Base-by-base conservation (phyloP, 2,888 invertebrate species). In the Trichacis sp. region DNA sequence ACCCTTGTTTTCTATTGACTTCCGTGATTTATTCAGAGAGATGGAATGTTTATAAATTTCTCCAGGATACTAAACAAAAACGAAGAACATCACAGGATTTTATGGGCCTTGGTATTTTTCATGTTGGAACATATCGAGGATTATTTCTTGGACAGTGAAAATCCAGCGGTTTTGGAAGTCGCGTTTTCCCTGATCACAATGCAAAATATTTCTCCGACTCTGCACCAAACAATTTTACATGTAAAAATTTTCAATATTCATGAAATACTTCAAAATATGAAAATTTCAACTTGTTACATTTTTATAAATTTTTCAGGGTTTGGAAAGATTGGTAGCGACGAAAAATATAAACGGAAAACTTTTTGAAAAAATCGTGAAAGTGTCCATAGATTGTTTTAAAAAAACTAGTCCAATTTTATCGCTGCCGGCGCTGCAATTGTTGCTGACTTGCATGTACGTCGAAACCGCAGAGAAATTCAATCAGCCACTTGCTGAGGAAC, bases 391-490 rank as follows among this genome's bases (percentile, higher is more conserved):
- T 64, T 87, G 89, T 73, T 84, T 93, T 77, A 90, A 89, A 77
- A 87, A 90, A 76, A 88, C 90, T 49, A 91, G 91, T 84, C 90
- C 92, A 47, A 86, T 88, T 74, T 87, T 89, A 74, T 89, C 92
- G 49, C 85, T 93, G 71, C 89, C 92, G 65, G 91, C 92, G 11
- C 85, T 92, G 68, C 92, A 93, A 79, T 86, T 94, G 56, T 87
- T 94, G 72, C 85, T 93, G 68, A 91, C 92, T 43, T 92, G 93
- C 79, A 92, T 94, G 88, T 94, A 94, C 85, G 90, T 91, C 9
- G 84, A 84, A 40, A 77, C 82, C 36, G 81, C 84, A 3, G 84
- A 83, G 19, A 73, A 79, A 20, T 71, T 84, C 38, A 83, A 82
- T 69, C 76, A 78, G 58, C 79, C 78, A 82, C 87, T 75, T 15